Evolutionary conservation across 2,888 invertebrate genomes (phyloP).

Genomic region (Erebia ligea): DNA sequence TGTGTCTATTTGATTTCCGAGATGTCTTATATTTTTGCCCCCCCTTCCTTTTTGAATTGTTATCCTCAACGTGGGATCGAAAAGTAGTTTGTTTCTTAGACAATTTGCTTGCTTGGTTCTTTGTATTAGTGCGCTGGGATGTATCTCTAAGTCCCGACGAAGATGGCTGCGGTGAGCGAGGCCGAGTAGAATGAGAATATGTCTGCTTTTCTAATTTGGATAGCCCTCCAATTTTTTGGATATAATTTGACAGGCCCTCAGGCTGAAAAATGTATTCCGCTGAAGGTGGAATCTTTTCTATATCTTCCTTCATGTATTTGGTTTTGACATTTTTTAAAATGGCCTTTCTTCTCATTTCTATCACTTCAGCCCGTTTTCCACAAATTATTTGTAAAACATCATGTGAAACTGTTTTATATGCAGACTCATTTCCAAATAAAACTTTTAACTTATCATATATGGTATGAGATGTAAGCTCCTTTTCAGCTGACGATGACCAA

Average conservation of each 20-base stretch:
- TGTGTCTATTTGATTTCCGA: conserved; percentile 22
- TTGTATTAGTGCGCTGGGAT: too few relatives aligned
- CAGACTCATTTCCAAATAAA: conserved; percentile 30
- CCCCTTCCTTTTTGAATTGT: not conserved
- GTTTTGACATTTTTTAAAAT: not conserved
- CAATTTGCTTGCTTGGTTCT: too few relatives aligned
- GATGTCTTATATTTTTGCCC: conserved; percentile 14
- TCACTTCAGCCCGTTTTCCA: conserved; percentile 34
- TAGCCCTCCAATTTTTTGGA: conserved; percentile 15
- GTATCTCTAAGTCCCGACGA: too few relatives aligned
- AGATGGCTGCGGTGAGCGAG: too few relatives aligned
- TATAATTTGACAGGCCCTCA: not conserved
- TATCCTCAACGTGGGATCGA: too few relatives aligned
- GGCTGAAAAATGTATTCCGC: conserved; percentile 14
- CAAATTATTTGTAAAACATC: conserved; percentile 14
- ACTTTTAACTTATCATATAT: conserved; percentile 34
- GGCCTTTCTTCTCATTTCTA: conserved; percentile 24
- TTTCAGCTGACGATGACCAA: conserved; percentile 24
- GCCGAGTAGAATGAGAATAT: too few relatives aligned
- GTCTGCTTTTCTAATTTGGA: not conserved
- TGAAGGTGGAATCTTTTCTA: conserved; percentile 5
- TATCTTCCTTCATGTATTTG: not conserved
- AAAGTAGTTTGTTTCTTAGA: too few relatives aligned
- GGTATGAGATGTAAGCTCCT: conserved; percentile 18
- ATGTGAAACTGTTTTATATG: conserved; percentile 26